These are phyloP conservation scores for Coleophora deauratella DNA, from an alignment of 2,888 invertebrate genomes.

Conservation along the genomic window DNA sequence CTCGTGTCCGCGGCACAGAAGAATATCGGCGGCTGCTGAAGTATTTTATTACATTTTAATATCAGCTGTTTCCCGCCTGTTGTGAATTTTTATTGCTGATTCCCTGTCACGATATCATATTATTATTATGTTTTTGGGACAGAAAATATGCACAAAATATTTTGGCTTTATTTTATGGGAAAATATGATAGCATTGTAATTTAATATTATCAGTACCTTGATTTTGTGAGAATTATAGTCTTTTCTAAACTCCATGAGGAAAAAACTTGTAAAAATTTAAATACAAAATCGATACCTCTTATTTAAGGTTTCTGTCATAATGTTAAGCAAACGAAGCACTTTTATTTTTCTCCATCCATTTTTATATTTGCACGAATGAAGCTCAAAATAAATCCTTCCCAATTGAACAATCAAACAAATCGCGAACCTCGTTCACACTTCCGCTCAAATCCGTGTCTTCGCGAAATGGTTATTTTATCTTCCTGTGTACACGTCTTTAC, in stretches of 20 bases:
- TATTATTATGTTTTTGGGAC: not conserved
- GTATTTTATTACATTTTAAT: conserved; percentile 63
- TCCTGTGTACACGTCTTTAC: conserved; percentile 25
- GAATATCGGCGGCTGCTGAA: conserved; percentile 49
- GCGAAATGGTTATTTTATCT: conserved; percentile 35
- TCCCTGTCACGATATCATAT: not conserved
- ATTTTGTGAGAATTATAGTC: too few relatives aligned
- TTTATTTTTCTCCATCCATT: too few relatives aligned
- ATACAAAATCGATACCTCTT: too few relatives aligned
- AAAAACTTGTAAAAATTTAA: too few relatives aligned
- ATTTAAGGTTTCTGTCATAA: too few relatives aligned
- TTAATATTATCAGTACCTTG: too few relatives aligned
- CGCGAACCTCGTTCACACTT: conserved; percentile 11
- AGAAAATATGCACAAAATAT: not conserved
- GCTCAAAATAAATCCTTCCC: conserved; percentile 4
- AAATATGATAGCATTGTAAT: too few relatives aligned
- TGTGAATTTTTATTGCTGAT: conserved; percentile 25
- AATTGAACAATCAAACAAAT: conserved; percentile 1
- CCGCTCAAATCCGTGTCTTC: conserved; percentile 11
- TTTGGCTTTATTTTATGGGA: not conserved
- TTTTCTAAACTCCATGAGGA: too few relatives aligned
- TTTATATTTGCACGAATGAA: too few relatives aligned
- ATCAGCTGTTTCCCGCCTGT: conserved; percentile 29
- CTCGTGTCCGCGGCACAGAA: conserved; percentile 37
- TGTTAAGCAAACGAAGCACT: too few relatives aligned